Conservation (phyloP, 1,140 invertebrate species). For the Lanistes nyassanus region DNA sequence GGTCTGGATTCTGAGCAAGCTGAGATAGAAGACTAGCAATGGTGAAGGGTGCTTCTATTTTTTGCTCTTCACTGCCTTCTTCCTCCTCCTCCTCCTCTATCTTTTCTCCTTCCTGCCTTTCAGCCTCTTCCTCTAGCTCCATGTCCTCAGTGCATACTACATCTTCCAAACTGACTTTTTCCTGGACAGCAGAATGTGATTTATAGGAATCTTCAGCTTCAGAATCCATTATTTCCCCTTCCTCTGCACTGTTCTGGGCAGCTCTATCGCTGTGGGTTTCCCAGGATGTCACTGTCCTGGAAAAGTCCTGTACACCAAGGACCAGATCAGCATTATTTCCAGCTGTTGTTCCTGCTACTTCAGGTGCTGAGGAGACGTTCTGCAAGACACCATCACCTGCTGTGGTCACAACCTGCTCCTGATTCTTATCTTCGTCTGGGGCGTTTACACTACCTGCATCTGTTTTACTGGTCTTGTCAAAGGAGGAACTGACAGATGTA, state of each 20-base stretch:
- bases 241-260: background rate
- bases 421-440: no score
- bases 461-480: no score
- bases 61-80: background rate
- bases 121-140: conserved; percentile 4
- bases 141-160: background rate
- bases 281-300: no score
- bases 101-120: background rate
- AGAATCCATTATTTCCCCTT: background rate
- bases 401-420: no score
- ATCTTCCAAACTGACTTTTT: background rate
- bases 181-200: background rate
- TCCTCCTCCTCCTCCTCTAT: background rate
- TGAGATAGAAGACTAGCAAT: conserved; percentile 43
- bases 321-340: no score
- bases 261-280: no score
- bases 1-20: conserved; percentile 37
- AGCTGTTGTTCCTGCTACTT: no score
- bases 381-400: no score
- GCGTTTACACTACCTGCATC: no score
- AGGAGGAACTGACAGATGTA: no score
- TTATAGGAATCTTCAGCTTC: background rate
- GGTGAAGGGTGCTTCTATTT: background rate
- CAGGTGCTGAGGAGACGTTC: no score
- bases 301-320: no score